A percentile compares a stretch with the other conserved stretches of the same genome.
Evolutionary conservation across 2,797 vertebrate species (phyloP).

Genomic region (Limosa lapponica): DNA sequence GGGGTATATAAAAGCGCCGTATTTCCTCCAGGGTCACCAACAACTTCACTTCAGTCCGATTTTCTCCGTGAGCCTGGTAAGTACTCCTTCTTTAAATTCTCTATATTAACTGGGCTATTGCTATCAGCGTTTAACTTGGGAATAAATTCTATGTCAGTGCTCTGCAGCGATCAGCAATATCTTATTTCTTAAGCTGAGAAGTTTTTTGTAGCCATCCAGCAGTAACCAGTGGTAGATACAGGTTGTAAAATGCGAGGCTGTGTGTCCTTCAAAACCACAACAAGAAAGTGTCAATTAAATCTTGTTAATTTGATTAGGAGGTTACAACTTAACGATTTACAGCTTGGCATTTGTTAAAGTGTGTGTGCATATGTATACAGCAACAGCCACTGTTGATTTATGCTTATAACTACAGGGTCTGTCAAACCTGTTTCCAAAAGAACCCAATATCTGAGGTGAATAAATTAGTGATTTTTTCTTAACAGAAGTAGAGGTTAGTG

Average conservation of each 20-base stretch:
- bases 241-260: neutral
- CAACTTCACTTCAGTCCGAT: neutral
- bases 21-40: neutral
- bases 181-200: neutral
- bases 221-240: accelerated
- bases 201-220: neutral
- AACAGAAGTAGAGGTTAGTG: neutral
- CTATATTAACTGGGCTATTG: neutral
- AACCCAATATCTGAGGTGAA: neutral
- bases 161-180: neutral
- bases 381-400: neutral
- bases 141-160: neutral
- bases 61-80: neutral
- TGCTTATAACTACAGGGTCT: neutral
- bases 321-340: neutral
- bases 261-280: neutral
- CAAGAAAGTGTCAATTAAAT: neutral
- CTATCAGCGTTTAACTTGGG: accelerated
- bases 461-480: neutral
- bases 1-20: neutral
- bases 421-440: neutral
- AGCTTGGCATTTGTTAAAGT: neutral
- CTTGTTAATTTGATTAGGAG: neutral
- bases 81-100: neutral
- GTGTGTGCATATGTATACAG: accelerated